Evolutionary conservation across 2,797 vertebrate species (phyloP), one percentile per base, ranked within the genome.

Genomic region (Pangasius mekongensis): DNA sequence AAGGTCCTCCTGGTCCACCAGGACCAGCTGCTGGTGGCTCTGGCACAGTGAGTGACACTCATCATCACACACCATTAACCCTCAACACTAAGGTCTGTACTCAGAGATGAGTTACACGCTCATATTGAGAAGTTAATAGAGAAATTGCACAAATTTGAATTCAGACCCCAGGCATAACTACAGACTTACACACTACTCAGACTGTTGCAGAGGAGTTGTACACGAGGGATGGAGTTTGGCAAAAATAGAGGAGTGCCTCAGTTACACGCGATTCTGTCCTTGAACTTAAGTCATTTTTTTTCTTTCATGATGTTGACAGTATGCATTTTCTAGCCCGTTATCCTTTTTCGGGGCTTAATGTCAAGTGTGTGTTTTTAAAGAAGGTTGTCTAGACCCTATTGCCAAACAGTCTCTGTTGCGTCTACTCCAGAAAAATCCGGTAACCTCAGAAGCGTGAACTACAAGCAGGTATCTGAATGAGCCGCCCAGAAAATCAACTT

Each of bases 1-100:
- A 96, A 39, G 97, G 97, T 89, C 94, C 97, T 77, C 94, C 96
- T 62, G 97, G 96, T 4, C 90, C 92, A 89, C 95, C 94, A 10
- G 94, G 94, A 95, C 96, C 92, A 92, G 95, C 92, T 27, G 27
- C 71, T 74, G 88, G 39, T 39, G 66, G 73, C 54, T 64, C 94
- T 90, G 95, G 94, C 87, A 85, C 95, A 91, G 96, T 97, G 93
- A 96, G 96, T 93, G 82, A 66, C 14, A 24, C 27, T 5, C 43
- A 58, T 52, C 33, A 86, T 27, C 11, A 22, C 73, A 81, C 52
- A 64, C 81, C 83, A 54, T 30, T 71, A 49, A 49, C 30, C 30
- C 22, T 11, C 11, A 77, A 81, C 80, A n/a, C n/a, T n/a, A 33
- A 30, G 43, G 16, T 9, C 30, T 30, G 6, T 33, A 52, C 67